These are phyloP conservation scores for Callionymus lyra DNA, from an alignment of 2,113 vertebrate species.

Conservation along the genomic window DNA sequence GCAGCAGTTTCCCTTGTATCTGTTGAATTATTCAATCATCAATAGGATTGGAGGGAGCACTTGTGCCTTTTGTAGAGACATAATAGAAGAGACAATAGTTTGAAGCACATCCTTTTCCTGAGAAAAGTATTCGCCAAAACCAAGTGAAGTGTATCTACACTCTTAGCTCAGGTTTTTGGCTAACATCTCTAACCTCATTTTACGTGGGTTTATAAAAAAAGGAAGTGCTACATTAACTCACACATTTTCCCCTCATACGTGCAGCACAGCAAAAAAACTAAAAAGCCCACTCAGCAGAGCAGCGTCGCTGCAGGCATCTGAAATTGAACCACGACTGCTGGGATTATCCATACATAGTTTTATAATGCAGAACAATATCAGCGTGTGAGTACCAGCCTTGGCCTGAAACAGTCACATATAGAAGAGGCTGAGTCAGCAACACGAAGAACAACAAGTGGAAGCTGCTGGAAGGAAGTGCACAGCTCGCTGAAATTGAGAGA, in stretches of 20 bases:
- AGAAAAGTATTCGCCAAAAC: too few relatives aligned
- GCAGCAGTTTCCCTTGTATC: too few relatives aligned
- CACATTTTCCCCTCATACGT: slow-evolving; percentile 41
- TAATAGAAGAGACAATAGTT: too few relatives aligned
- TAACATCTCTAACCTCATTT: slow-evolving; percentile 23
- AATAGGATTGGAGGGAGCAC: too few relatives aligned
- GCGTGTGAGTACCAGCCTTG: slow-evolving; percentile 22
- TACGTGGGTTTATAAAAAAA: slow-evolving; percentile 4
- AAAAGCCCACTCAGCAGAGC: slow-evolving; percentile 50
- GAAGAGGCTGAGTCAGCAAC: slow-evolving; percentile 33
- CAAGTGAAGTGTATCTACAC: too few relatives aligned
- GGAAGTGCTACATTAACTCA: slow-evolving; percentile 26
- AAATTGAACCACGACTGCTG: slow-evolving; percentile 24
- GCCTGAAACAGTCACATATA: slow-evolving; percentile 31
- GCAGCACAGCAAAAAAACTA: slow-evolving; percentile 36
- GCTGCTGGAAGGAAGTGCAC: not conserved
- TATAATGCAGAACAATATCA: slow-evolving; percentile 29
- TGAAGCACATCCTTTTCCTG: too few relatives aligned
- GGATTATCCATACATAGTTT: slow-evolving; percentile 49
- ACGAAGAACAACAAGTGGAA: slow-evolving; percentile 15
- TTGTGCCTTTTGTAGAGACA: too few relatives aligned
- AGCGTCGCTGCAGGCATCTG: slow-evolving; percentile 26
- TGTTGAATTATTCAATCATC: too few relatives aligned
- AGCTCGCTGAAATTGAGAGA: not conserved
- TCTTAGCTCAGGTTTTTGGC: too few relatives aligned